Conservation (phyloP, 92 coral and sea anemone species). For the Siderastrea siderea region DNA sequence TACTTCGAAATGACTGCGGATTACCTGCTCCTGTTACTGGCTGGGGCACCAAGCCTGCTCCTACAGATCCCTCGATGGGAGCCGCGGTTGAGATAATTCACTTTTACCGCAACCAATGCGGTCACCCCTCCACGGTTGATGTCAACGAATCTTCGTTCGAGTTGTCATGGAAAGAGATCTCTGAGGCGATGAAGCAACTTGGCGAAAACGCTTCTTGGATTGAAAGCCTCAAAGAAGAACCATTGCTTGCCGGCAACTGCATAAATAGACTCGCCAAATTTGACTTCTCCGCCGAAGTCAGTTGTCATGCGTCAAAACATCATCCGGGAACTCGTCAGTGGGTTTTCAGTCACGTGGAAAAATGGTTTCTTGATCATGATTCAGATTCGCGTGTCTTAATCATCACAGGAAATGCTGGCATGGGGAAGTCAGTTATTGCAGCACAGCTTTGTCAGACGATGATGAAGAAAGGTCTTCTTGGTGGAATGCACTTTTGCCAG, state of each 20-base stretch:
- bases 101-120: conserved; percentile 60
- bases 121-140: conserved; percentile 31
- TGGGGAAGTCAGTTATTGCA: conserved; percentile 81
- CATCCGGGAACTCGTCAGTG: conserved; percentile 71
- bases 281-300: conserved; percentile 64
- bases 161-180: conserved; percentile 64
- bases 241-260: conserved; percentile 18
- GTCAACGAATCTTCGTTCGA: conserved; percentile 52
- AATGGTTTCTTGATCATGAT: conserved; percentile 52
- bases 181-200: conserved; percentile 49
- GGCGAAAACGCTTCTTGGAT: conserved; percentile 55
- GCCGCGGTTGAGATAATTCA: conserved; percentile 60
- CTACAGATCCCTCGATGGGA: conserved; percentile 51
- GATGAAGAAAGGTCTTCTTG: conserved; percentile 44
- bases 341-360: conserved; percentile 60
- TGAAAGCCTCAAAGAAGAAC: conserved; percentile 48
- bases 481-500: conserved; percentile 74
- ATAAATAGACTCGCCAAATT: conserved; percentile 48
- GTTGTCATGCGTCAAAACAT: conserved; percentile 24
- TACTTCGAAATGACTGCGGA: conserved; percentile 72
- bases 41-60: conserved; percentile 64
- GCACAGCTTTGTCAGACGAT: conserved; percentile 62
- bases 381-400: conserved; percentile 62
- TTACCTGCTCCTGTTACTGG: conserved; percentile 57
- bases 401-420: conserved; percentile 73